Conservation (phyloP, 2,113 vertebrate species). For the Trichechus manatus region DNA sequence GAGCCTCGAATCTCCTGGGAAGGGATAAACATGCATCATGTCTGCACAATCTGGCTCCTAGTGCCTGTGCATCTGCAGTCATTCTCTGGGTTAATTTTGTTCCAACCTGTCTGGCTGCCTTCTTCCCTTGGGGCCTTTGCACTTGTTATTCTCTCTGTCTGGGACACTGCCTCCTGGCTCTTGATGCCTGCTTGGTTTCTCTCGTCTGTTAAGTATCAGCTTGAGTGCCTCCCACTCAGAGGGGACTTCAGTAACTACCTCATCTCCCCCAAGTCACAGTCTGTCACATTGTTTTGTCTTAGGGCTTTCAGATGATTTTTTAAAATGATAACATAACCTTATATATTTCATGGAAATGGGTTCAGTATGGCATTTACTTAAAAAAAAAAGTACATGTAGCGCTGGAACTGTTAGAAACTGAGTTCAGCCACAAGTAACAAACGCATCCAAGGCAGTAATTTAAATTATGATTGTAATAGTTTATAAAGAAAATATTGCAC, state of each 20-base stretch:
- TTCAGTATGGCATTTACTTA: not conserved
- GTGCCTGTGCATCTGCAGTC: not conserved
- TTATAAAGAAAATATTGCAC: no score
- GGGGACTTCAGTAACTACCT: not conserved
- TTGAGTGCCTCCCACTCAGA: slow-evolving; percentile 32
- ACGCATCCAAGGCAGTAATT: not conserved
- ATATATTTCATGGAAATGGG: slow-evolving; percentile 38
- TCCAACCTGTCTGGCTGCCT: slow-evolving; percentile 2
- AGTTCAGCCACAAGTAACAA: not conserved
- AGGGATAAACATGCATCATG: not conserved
- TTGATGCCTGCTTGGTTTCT: not conserved
- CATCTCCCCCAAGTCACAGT: not conserved
- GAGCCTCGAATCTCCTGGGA: not conserved
- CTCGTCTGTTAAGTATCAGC: slow-evolving; percentile 43
- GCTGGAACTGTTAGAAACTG: slow-evolving; percentile 24
- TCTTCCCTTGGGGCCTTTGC: slow-evolving; percentile 61
- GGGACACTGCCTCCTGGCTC: slow-evolving; percentile 58
- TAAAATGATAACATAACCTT: not conserved
- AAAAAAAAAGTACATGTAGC: not conserved
- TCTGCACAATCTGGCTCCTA: not conserved
- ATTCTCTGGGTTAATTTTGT: not conserved
- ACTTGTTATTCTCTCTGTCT: slow-evolving; percentile 49
- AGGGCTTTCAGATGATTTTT: not conserved
- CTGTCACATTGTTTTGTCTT: slow-evolving; percentile 1
- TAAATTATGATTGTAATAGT: not conserved